Evolutionary conservation across 2,888 invertebrate genomes (phyloP), one percentile per base, ranked within the genome.

Genomic region (Pandemis corylana): DNA sequence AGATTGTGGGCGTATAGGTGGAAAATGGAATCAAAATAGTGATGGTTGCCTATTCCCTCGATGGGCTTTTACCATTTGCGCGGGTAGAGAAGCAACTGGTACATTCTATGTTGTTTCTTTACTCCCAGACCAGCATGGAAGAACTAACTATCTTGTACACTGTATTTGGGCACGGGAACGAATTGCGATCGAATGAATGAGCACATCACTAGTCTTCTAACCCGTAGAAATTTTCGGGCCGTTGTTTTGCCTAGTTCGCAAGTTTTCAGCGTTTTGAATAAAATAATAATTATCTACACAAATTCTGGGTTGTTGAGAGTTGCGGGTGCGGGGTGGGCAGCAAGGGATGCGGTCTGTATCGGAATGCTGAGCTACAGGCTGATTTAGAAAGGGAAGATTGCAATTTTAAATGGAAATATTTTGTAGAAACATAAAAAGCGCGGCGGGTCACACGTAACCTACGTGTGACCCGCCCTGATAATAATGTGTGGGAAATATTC

Each of bases 231-330:
- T 61, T 74, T 41, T 49, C 61, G n/a, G 68, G 42, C 41, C 28
- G 68, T 64, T 71, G 71, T 69, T 74, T 74, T 61, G 74, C 61
- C 61, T 66, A 66, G 59, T 51, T 61, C 61, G 64, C 74, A 62
- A 74, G 69, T 70, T 74, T 65, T 51, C 51, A 36, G 41, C 62
- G 56, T 67, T 75, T 70, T 75, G 75, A 71, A 75, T 75, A 71
- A 75, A 71, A 75, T 75, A 75, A 70, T 75, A 75, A 67, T 71
- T 56, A 67, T 56, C 69, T 73, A 49, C 49, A 61, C 61, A 69
- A 69, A 36, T 51, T 74, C 56, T 12, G 59, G 65, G 61, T 42
- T 20, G 42, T 20, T 15, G 10, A 2, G 44, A 71, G 41, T 75
- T 75, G 20, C 7, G 68, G 9, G 53, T 2, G 53, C 12, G 0